These are phyloP conservation scores for Pterocles orientalis DNA, from an alignment of 2,113 vertebrate species.

Conservation along the genomic window DNA sequence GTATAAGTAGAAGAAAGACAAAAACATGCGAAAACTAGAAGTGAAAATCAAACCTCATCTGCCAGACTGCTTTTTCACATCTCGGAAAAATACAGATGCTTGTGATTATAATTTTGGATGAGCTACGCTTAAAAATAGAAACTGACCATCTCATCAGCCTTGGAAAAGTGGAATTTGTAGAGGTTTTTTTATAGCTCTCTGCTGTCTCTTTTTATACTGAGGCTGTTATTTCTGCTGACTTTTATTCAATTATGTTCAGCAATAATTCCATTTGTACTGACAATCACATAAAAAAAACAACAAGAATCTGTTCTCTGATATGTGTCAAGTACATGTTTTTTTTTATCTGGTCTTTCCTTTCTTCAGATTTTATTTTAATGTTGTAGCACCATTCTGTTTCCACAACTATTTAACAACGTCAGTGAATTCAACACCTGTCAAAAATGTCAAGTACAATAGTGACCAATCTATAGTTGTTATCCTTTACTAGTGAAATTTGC, in stretches of 20 bases:
- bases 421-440: neutral
- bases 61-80: conserved; percentile 12
- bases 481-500: neutral
- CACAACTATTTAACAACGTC: neutral
- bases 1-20: neutral
- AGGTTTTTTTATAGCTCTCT: neutral
- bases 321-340: neutral
- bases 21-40: neutral
- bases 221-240: neutral
- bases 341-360: neutral
- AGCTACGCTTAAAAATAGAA: neutral
- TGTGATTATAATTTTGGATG: conserved; percentile 35
- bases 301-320: neutral
- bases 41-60: conserved; percentile 15
- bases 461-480: neutral
- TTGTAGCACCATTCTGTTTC: neutral
- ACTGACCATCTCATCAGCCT: neutral
- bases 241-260: neutral
- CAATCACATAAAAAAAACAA: neutral
- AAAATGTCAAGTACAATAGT: neutral
- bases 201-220: neutral
- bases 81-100: conserved; percentile 16
- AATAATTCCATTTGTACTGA: neutral
- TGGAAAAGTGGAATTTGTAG: neutral
- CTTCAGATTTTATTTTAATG: neutral